Evolutionary conservation across 2,888 invertebrate genomes (phyloP).

Genomic region (Creontiades dilutus): DNA sequence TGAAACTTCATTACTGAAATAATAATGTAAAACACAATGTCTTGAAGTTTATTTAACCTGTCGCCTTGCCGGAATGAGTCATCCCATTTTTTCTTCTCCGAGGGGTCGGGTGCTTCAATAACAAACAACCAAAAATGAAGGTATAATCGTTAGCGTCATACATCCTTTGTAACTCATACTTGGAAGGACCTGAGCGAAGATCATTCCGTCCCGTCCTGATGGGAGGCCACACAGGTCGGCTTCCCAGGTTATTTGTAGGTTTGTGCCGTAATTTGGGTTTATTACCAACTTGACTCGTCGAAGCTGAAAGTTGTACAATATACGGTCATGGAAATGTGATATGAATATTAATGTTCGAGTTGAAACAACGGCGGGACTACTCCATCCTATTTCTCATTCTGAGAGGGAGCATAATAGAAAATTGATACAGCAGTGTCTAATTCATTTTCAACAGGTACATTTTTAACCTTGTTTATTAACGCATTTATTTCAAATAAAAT

Average conservation of each 20-base stretch:
- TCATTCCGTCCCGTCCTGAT: not conserved
- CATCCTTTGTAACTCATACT: not conserved
- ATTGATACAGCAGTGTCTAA: no score
- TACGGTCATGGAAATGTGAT: constrained; percentile 23
- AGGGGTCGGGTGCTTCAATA: not conserved
- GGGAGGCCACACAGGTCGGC: constrained; percentile 20
- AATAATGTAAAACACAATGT: no score
- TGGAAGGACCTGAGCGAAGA: not conserved
- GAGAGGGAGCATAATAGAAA: no score
- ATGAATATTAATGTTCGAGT: constrained; percentile 9
- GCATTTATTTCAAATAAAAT: no score
- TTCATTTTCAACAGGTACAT: no score
- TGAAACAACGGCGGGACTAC: constrained; percentile 7
- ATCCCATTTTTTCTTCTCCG: no score
- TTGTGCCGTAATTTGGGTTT: constrained; percentile 13
- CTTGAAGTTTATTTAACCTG: no score
- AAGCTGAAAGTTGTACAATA: constrained; percentile 16
- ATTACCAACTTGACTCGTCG: not conserved
- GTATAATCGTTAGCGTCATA: not conserved
- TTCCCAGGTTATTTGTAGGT: constrained; percentile 11
- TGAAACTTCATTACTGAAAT: no score
- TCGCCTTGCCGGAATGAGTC: no score
- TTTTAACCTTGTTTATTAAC: no score
- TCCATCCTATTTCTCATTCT: not conserved
- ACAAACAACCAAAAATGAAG: no score